phyloP scores from a whole-genome alignment of 2,113 vertebrate species.

The Amphilophus citrinellus region DNA sequence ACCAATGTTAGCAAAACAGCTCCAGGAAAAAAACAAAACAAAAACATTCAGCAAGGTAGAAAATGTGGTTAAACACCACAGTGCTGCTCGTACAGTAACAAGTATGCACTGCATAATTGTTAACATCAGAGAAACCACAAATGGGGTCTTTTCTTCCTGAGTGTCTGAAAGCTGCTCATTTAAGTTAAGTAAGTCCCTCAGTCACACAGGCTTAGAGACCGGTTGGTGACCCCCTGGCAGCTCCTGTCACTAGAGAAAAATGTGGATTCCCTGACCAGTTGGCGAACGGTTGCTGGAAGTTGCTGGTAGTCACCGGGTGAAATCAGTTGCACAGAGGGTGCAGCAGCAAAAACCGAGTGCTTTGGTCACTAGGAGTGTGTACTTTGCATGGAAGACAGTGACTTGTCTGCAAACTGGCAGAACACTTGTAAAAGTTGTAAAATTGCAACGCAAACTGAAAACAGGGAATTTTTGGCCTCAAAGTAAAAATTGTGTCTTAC shows the following conservation, averaged over 20 bases:
- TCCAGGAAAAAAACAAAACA: not conserved
- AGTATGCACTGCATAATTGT: not conserved
- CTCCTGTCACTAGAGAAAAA: not conserved
- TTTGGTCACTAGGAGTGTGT: no score
- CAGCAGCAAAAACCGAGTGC: not conserved
- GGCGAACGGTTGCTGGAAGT: not conserved
- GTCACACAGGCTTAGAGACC: not conserved
- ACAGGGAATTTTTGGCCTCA: not conserved
- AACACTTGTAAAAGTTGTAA: not conserved
- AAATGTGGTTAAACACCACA: slow-evolving; percentile 12
- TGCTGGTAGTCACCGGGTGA: not conserved
- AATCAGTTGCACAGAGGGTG: not conserved
- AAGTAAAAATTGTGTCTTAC: not conserved
- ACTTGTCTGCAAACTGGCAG: no score
- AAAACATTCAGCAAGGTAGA: not conserved
- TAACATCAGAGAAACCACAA: not conserved
- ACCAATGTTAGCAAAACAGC: not conserved
- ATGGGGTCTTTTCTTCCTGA: not conserved
- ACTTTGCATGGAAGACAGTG: no score
- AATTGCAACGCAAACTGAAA: not conserved
- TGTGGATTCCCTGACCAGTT: not conserved
- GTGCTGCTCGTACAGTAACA: not conserved
- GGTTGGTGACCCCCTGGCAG: rapidly evolving
- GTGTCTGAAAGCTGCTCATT: not conserved
- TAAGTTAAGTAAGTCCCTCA: not conserved